Percentiles rank a stretch among this genome's conserved stretches.
These are phyloP conservation scores for Sebastes alutus DNA, from an alignment of 2,797 vertebrate species.

Conservation along the genomic window DNA sequence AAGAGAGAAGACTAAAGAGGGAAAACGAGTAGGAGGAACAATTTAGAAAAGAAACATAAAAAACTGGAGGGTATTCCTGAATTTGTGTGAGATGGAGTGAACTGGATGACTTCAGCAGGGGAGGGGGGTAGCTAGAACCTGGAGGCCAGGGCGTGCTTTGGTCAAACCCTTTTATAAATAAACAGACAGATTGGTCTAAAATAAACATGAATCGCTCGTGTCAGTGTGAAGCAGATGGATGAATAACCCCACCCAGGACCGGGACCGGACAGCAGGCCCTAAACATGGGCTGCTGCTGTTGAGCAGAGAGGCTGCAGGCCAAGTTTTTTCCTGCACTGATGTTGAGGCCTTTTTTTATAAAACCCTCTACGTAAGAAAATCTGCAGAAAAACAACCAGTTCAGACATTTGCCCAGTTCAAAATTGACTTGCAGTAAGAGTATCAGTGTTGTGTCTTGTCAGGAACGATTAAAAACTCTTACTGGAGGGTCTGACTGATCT, in stretches of 20 bases:
- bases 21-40: constrained; percentile 12
- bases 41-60: constrained; percentile 3
- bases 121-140: constrained; percentile 29
- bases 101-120: constrained; percentile 16
- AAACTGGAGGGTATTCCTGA: constrained; percentile 33
- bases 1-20: constrained; percentile 5
- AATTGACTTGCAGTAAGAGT: background rate
- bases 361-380: background rate
- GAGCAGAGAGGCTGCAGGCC: constrained; percentile 17
- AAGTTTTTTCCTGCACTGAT: constrained; percentile 22
- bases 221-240: constrained; percentile 51
- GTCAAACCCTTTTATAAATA: constrained; percentile 70
- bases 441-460: background rate
- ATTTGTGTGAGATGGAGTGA: constrained; percentile 23
- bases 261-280: constrained; percentile 25
- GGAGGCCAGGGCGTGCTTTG: constrained; percentile 52
- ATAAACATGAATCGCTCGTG: constrained; percentile 64
- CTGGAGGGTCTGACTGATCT: background rate
- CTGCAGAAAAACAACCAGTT: constrained; percentile 3
- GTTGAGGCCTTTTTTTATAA: constrained; percentile 9
- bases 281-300: constrained; percentile 31
- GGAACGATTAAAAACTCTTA: background rate
- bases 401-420: background rate
- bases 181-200: constrained; percentile 65
- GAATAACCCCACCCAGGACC: constrained; percentile 56